Evolutionary conservation across 2,113 vertebrate genomes (phyloP).

Genomic region (Prionailurus bengalensis): DNA sequence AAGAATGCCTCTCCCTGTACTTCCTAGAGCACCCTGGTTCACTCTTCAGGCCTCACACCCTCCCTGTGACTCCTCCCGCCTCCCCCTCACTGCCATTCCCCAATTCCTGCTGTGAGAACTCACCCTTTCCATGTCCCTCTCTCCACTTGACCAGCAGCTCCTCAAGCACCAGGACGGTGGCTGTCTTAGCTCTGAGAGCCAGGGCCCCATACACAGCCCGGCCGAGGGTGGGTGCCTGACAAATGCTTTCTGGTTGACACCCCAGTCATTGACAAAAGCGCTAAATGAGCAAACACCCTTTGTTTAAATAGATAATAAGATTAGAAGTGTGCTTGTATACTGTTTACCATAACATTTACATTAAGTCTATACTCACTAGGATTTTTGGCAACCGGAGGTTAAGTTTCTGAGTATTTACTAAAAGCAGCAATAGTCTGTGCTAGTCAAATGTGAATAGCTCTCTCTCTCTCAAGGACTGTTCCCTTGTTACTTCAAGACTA

Average conservation of each 20-base stretch:
- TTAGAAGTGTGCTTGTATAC: not conserved
- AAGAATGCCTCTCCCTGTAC: not conserved
- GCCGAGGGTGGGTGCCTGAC: not conserved
- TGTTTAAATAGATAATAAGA: conserved; percentile 51
- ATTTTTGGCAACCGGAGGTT: conserved; percentile 61
- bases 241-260: not conserved
- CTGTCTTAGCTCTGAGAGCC: not conserved
- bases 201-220: not conserved
- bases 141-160: not conserved
- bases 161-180: not conserved
- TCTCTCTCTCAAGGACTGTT: conserved; percentile 45
- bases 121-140: not conserved
- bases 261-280: not conserved
- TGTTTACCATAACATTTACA: conserved; percentile 20
- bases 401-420: conserved; percentile 55
- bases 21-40: not conserved
- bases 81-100: not conserved
- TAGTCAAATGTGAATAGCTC: not conserved
- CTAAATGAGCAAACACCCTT: not conserved
- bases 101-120: not conserved
- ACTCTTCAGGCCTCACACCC: not conserved
- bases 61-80: fast-evolving
- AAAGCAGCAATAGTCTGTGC: conserved; percentile 28
- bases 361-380: conserved; percentile 22
- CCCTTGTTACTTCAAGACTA: conserved; percentile 41